Conservation (phyloP, 1,140 invertebrate species). For the Drosophila suzukii region DNA sequence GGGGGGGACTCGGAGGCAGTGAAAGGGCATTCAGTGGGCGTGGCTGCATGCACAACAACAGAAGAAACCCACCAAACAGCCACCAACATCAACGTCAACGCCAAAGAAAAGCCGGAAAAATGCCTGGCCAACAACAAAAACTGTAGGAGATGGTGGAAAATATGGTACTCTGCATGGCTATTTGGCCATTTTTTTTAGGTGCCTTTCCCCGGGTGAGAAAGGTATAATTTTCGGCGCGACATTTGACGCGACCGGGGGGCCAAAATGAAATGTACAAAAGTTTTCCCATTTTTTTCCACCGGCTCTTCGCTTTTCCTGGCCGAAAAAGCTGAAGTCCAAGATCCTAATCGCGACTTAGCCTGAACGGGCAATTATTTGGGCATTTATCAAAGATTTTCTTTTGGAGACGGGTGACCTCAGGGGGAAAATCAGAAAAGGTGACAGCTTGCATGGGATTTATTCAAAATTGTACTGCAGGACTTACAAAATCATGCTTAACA, state of each 20-base stretch:
- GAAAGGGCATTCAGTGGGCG: constrained; percentile 59
- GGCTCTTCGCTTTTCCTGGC: neutral
- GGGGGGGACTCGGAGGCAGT: constrained; percentile 20
- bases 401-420: constrained; percentile 11
- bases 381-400: constrained; percentile 46
- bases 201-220: constrained; percentile 27
- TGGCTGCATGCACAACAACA: constrained; percentile 56
- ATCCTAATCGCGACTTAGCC: constrained; percentile 42
- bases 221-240: constrained; percentile 82
- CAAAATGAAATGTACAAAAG: constrained; percentile 36
- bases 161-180: constrained; percentile 50
- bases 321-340: constrained; percentile 22
- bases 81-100: constrained; percentile 70
- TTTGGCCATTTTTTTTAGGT: constrained; percentile 51
- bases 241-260: constrained; percentile 71
- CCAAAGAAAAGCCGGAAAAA: constrained; percentile 80
- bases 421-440: constrained; percentile 10
- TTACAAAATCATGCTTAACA: neutral
- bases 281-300: constrained; percentile 18
- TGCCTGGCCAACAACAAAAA: constrained; percentile 54
- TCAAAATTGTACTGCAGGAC: constrained; percentile 7
- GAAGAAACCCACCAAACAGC: constrained; percentile 8
- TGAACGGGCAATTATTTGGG: constrained; percentile 53
- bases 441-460: constrained; percentile 27
- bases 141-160: constrained; percentile 1